Evolutionary conservation across 2,888 invertebrate genomes (phyloP).

Genomic region (Orthonevra nobilis): DNA sequence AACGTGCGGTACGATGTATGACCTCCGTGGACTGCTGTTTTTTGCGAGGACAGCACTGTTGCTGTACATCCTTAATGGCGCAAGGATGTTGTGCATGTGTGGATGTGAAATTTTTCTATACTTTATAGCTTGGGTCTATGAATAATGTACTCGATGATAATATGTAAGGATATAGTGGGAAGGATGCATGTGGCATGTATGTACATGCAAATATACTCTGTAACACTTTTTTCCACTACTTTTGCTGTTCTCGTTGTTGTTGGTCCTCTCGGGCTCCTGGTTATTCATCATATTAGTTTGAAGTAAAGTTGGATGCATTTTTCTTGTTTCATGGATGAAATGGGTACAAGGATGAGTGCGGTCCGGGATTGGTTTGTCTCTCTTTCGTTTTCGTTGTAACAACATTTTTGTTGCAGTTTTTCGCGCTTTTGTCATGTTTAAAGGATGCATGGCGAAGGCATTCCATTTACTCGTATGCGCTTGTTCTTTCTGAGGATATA

Average conservation of each 20-base stretch:
- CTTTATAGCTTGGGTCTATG: constrained; percentile 56
- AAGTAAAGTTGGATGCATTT: constrained; percentile 56
- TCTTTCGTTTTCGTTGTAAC: constrained; percentile 22
- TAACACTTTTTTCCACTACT: background rate
- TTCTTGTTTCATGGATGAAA: constrained; percentile 39
- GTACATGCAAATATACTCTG: constrained; percentile 61
- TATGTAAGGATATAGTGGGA: constrained; percentile 35
- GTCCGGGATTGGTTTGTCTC: constrained; percentile 32
- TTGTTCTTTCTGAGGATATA: constrained; percentile 41
- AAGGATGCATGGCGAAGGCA: constrained; percentile 34
- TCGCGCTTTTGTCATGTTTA: constrained; percentile 23
- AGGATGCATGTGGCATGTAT: constrained; percentile 41
- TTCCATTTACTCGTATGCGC: no score
- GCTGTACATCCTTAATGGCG: constrained; percentile 1
- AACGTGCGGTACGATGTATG: constrained; percentile 6
- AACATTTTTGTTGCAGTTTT: constrained; percentile 14
- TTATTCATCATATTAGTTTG: constrained; percentile 40
- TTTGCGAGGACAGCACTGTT: constrained; percentile 1
- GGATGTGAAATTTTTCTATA: constrained; percentile 36
- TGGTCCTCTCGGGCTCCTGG: background rate
- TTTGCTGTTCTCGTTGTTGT: background rate
- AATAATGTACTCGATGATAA: constrained; percentile 67
- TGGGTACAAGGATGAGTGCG: constrained; percentile 53
- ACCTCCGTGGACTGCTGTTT: constrained; percentile 12
- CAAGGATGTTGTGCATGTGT: constrained; percentile 15